Evolutionary conservation across 2,797 vertebrate genomes (phyloP).

Genomic region (Rhinogobio ventralis): DNA sequence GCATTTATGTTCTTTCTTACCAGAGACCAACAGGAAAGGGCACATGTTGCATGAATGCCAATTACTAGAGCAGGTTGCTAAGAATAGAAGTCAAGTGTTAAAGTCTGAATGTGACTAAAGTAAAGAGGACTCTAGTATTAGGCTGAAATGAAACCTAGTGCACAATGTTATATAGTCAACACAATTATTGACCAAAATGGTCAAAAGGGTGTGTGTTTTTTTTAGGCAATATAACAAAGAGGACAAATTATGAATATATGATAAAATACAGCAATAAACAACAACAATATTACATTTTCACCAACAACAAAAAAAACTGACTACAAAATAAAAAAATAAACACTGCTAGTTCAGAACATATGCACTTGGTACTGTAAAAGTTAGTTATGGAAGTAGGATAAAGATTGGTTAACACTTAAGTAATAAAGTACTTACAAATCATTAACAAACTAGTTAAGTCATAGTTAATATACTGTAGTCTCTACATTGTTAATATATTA

Average conservation of each 20-base stretch:
- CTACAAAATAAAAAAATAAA: too few species aligned
- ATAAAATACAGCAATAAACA: neutral
- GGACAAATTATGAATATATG: neutral
- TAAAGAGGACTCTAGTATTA: neutral
- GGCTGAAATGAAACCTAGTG: neutral
- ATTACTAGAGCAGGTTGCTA: conserved; percentile 24
- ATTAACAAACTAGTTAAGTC: too few species aligned
- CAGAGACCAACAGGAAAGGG: conserved; percentile 15
- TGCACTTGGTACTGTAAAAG: too few species aligned
- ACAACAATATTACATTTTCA: too few species aligned
- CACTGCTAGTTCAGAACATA: too few species aligned
- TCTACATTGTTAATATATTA: too few species aligned
- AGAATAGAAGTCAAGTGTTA: conserved; percentile 9
- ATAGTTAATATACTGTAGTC: too few species aligned
- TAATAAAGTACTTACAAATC: too few species aligned
- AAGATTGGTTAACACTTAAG: too few species aligned
- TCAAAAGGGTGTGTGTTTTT: neutral
- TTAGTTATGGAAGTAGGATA: too few species aligned
- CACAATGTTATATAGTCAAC: neutral
- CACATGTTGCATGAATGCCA: conserved; percentile 10
- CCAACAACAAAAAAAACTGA: too few species aligned
- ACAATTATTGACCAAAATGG: neutral
- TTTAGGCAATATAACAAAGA: neutral
- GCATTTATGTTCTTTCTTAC: conserved; percentile 31
- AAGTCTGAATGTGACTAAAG: conserved; percentile 7